Evolutionary conservation across 2,888 invertebrate species (phyloP).

Genomic region (Syritta pipiens): DNA sequence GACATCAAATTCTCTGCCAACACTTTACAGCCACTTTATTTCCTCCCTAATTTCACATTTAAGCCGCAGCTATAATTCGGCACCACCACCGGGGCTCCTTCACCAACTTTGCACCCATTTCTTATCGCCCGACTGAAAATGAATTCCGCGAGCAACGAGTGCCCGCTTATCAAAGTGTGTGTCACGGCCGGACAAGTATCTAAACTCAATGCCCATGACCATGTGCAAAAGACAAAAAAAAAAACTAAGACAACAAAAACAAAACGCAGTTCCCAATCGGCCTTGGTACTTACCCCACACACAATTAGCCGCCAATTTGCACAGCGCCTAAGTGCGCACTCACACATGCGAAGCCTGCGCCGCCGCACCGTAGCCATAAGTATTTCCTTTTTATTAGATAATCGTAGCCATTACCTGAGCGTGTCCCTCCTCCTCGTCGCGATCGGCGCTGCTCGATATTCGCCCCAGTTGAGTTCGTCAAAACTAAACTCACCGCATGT

Average conservation of each 20-base stretch:
- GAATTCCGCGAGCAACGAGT: constrained; percentile 5
- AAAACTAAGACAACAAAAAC: constrained; percentile 12
- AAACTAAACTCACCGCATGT: constrained; percentile 26
- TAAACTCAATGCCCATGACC: constrained; percentile 59
- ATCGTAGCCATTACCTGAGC: constrained; percentile 58
- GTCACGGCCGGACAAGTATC: constrained; percentile 57
- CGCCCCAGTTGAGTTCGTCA: constrained; percentile 55
- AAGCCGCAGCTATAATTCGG: too few relatives aligned
- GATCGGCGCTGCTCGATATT: constrained; percentile 46
- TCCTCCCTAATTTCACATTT: too few relatives aligned
- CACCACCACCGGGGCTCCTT: not conserved
- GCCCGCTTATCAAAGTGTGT: constrained; percentile 38
- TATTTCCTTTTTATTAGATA: constrained; percentile 63
- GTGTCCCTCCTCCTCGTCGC: constrained; percentile 29
- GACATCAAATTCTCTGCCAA: too few relatives aligned
- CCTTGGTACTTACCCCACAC: constrained; percentile 66
- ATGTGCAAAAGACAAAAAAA: constrained; percentile 41
- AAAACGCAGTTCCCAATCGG: constrained; percentile 38
- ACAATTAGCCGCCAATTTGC: constrained; percentile 67
- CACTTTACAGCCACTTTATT: too few relatives aligned
- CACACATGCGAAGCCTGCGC: constrained; percentile 8
- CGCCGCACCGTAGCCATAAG: not conserved
- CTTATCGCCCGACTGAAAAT: constrained; percentile 14
- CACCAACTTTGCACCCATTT: not conserved
- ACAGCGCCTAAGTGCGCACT: constrained; percentile 33